phyloP scores from a whole-genome alignment of 2,888 invertebrate genomes.

The Prenolepis imparis region DNA sequence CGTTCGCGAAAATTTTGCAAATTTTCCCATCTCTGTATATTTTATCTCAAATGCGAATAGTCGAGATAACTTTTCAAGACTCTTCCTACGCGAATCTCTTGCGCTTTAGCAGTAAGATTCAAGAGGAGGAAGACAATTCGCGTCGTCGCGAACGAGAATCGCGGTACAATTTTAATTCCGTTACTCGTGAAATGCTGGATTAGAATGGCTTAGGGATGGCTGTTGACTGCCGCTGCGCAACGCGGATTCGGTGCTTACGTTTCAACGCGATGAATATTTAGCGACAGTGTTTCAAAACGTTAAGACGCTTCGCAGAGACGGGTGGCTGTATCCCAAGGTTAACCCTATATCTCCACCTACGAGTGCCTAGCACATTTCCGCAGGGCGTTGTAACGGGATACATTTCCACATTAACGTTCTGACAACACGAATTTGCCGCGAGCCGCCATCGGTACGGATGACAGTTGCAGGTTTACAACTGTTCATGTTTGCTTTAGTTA shows the following conservation, averaged over 20 bases:
- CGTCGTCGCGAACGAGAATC: conserved; percentile 55
- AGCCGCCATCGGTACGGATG: conserved; percentile 26
- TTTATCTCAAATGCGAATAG: neutral
- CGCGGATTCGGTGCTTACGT: conserved; percentile 72
- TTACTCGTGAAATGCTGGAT: conserved; percentile 67
- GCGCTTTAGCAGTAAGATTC: neutral
- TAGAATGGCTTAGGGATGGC: conserved; percentile 69
- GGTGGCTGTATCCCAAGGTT: conserved; percentile 55
- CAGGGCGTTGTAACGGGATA: conserved; percentile 56
- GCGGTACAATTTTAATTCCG: conserved; percentile 75
- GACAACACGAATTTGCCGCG: conserved; percentile 46
- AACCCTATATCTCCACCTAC: conserved; percentile 52
- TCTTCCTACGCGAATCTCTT: neutral
- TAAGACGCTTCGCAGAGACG: conserved; percentile 71
- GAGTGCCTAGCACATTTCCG: conserved; percentile 54
- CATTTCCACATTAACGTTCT: conserved; percentile 59
- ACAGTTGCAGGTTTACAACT: conserved; percentile 58
- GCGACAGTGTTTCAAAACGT: conserved; percentile 64
- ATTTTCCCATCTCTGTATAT: conserved; percentile 10
- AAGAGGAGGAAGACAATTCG: neutral
- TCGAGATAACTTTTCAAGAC: neutral
- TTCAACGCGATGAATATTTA: conserved; percentile 76
- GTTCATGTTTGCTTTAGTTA: conserved; percentile 57
- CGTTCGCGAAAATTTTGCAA: conserved; percentile 6
- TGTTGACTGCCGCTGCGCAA: conserved; percentile 61